These are phyloP conservation scores for Rhagophthalmus giganteus DNA, from an alignment of 2,888 invertebrate species.

Conservation along the genomic window DNA sequence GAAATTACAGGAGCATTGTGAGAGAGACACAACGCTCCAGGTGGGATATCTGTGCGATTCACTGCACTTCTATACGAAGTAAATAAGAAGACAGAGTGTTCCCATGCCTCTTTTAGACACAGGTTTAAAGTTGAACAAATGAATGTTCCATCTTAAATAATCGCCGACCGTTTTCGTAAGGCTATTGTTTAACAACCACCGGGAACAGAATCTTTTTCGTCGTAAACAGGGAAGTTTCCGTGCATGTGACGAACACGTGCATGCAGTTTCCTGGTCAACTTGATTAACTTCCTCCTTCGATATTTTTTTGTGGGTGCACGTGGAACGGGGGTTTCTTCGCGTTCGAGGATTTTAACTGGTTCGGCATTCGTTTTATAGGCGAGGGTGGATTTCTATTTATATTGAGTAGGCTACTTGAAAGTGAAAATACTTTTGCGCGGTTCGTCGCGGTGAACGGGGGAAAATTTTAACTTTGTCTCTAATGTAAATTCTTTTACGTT, in stretches of 20 bases:
- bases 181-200: constrained; percentile 7
- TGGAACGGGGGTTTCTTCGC: no score
- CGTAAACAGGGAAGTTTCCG: not conserved
- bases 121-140: constrained; percentile 34
- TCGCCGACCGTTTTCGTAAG: constrained; percentile 1
- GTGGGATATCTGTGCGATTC: constrained; percentile 39
- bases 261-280: constrained; percentile 9
- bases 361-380: no score
- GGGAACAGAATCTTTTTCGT: constrained; percentile 1
- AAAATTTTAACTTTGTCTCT: no score
- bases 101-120: constrained; percentile 35
- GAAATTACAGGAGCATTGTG: constrained; percentile 45
- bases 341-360: no score
- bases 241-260: constrained; percentile 14
- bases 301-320: no score
- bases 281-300: not conserved
- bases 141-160: constrained; percentile 12
- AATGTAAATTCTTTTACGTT: no score
- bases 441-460: no score
- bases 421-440: no score
- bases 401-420: no score
- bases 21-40: constrained; percentile 39
- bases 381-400: no score
- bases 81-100: constrained; percentile 34
- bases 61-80: constrained; percentile 37